Conservation (phyloP, 2,888 invertebrate species). For the Lampropteryx suffumata region DNA sequence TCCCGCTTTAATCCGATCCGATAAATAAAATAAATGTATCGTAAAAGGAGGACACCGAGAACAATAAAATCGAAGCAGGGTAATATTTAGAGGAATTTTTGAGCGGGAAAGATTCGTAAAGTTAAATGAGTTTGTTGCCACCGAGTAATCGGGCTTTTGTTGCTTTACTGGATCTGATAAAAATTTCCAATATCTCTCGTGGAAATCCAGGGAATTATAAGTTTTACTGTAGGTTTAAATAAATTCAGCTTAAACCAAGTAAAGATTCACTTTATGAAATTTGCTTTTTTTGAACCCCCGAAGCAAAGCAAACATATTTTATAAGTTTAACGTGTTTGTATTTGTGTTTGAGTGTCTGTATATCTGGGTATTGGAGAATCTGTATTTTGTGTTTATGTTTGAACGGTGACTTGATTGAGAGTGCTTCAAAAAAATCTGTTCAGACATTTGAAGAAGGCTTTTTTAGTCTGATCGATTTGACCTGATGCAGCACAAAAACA, state of each 20-base stretch:
- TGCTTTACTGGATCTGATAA: conserved; percentile 71
- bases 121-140: conserved; percentile 80
- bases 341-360: too few species aligned
- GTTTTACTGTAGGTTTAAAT: conserved; percentile 22
- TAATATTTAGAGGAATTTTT: conserved; percentile 71
- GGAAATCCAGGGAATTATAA: conserved; percentile 28
- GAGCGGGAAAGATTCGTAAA: conserved; percentile 68
- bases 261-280: too few species aligned
- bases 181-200: conserved; percentile 52
- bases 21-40: conserved; percentile 74
- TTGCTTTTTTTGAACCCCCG: too few species aligned
- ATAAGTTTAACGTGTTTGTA: too few species aligned
- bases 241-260: conserved; percentile 11
- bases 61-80: conserved; percentile 75
- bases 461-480: too few species aligned
- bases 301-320: too few species aligned
- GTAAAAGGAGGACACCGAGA: conserved; percentile 62
- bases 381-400: too few species aligned
- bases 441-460: too few species aligned
- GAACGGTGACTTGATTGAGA: too few species aligned
- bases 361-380: too few species aligned
- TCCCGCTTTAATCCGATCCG: conserved; percentile 61
- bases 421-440: too few species aligned
- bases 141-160: conserved; percentile 67
- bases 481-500: too few species aligned